phyloP scores from a whole-genome alignment of 92 coral and sea anemone genomes.

The Porites evermanni region DNA sequence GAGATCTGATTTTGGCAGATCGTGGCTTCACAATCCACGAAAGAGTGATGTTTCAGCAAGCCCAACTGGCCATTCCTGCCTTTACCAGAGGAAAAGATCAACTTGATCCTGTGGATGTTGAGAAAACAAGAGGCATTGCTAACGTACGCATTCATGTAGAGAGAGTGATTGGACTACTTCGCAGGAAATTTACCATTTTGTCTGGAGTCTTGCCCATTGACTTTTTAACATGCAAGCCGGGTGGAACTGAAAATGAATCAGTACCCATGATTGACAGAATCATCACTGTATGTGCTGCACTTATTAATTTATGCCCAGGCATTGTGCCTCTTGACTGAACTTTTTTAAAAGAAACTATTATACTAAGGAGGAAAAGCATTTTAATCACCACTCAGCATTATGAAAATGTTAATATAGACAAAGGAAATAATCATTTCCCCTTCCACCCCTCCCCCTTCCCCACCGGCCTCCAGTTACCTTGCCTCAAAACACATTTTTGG shows the following conservation, averaged over 20 bases:
- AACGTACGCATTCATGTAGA: constrained; percentile 50
- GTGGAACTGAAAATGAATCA: constrained; percentile 7
- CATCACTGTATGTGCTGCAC: constrained; percentile 34
- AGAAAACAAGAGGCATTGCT: constrained; percentile 49
- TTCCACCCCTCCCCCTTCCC: too few species aligned
- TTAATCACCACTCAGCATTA: too few species aligned
- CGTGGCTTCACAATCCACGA: constrained; percentile 46
- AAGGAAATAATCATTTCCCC: too few species aligned
- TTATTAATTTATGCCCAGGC: constrained; percentile 28
- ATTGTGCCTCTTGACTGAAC: background rate
- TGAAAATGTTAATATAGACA: too few species aligned
- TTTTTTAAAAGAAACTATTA: background rate
- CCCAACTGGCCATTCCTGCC: constrained; percentile 49
- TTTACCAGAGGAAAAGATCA: constrained; percentile 34
- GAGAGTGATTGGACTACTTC: constrained; percentile 39
- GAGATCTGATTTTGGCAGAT: constrained; percentile 69
- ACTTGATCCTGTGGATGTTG: constrained; percentile 47
- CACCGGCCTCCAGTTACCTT: too few species aligned
- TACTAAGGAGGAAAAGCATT: too few species aligned
- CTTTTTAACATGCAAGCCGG: constrained; percentile 6
- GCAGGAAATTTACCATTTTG: constrained; percentile 24
- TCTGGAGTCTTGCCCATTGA: constrained; percentile 25
- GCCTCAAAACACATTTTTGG: too few species aligned
- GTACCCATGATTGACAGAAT: constrained; percentile 57
- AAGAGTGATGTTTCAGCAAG: constrained; percentile 3